phyloP scores from a whole-genome alignment of 2,888 invertebrate species.

The Ochropleura plecta region DNA sequence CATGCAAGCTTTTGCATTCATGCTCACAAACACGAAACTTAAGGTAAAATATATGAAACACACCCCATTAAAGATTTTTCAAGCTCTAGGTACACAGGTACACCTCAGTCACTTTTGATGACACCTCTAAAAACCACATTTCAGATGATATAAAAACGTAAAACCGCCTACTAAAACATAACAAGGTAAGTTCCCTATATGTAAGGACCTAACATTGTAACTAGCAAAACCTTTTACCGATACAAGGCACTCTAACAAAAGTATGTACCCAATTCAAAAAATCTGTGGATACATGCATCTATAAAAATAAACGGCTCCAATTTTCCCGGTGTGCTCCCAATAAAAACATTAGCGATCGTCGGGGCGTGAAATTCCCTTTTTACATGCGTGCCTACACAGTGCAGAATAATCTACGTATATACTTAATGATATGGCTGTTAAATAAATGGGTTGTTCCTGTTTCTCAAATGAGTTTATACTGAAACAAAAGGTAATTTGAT shows the following conservation, averaged over 20 bases:
- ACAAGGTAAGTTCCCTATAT: conserved; percentile 30
- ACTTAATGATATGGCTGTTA: conserved; percentile 50
- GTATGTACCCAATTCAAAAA: conserved; percentile 65
- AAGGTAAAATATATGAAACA: not conserved
- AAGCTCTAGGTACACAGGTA: not conserved
- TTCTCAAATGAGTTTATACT: conserved; percentile 41
- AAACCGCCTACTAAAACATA: conserved; percentile 23
- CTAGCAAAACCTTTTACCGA: conserved; percentile 21
- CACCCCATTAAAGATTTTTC: not conserved
- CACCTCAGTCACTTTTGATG: conserved; percentile 17
- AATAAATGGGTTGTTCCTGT: conserved; percentile 49
- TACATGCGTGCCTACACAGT: conserved; percentile 67
- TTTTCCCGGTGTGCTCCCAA: conserved; percentile 75
- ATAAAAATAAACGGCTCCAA: conserved; percentile 74
- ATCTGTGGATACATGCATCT: conserved; percentile 70
- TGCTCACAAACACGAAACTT: not conserved
- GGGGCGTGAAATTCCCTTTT: conserved; percentile 75
- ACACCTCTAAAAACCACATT: not conserved
- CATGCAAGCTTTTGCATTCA: not conserved
- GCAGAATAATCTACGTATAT: conserved; percentile 53
- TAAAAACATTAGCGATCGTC: conserved; percentile 78
- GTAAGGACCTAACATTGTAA: conserved; percentile 11
- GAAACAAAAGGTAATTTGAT: conserved; percentile 23
- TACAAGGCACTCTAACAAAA: conserved; percentile 28
- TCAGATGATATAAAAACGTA: conserved; percentile 24